A percentile compares a stretch with the other conserved stretches of the same genome.
Evolutionary conservation across 2,888 invertebrate species (phyloP).

Genomic region (Acleris literana): DNA sequence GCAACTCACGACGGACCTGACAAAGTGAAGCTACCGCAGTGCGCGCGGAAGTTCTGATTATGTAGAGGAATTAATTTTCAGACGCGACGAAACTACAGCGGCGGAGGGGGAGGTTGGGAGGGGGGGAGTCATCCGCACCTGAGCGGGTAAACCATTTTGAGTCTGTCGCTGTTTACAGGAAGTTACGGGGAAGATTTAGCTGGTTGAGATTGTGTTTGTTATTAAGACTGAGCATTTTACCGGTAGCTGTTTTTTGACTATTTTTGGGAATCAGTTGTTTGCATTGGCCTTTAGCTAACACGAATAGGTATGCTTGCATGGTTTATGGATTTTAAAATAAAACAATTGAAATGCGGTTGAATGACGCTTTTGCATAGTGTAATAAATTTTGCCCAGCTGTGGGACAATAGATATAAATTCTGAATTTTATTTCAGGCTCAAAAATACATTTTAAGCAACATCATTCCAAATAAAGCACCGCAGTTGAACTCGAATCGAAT

Average conservation of each 20-base stretch:
- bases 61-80: constrained; percentile 84
- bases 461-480: too few relatives aligned
- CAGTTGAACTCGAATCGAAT: too few relatives aligned
- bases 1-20: background rate
- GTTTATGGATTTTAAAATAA: too few relatives aligned
- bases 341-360: too few relatives aligned
- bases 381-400: too few relatives aligned
- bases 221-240: background rate
- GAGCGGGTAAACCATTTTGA: constrained; percentile 75
- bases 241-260: background rate
- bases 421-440: too few relatives aligned
- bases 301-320: too few relatives aligned
- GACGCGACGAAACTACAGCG: constrained; percentile 78
- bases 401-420: too few relatives aligned
- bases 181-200: constrained; percentile 30
- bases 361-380: too few relatives aligned
- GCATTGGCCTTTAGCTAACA: too few relatives aligned
- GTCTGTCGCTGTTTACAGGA: constrained; percentile 22
- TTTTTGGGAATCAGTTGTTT: too few relatives aligned
- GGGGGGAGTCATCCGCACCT: constrained; percentile 66
- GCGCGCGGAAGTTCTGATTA: constrained; percentile 79
- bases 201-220: constrained; percentile 2
- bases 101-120: constrained; percentile 49
- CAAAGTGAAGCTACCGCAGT: constrained; percentile 67
- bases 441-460: too few relatives aligned